Evolutionary conservation across 2,888 invertebrate species (phyloP), one percentile per base, ranked within the genome.

Genomic region (Epirrita christyi): DNA sequence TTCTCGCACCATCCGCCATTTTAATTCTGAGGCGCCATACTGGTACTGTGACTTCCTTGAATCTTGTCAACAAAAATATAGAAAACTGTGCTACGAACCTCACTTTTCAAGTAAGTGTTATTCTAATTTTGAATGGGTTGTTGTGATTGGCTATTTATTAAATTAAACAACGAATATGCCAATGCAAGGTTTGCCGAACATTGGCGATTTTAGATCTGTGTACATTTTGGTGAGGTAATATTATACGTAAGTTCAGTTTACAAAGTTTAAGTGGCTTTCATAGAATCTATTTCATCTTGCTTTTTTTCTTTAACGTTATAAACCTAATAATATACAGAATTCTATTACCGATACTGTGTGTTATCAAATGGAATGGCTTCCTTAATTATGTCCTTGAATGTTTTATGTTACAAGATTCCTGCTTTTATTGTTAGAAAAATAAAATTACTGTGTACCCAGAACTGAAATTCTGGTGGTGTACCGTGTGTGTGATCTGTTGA

Each of bases 11-110:
- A 59, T 55, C 68, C 78, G 80, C 80, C 81, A 79, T 83, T 61
- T 80, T 78, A 41, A 61, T 57, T 60, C 42, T 71, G 72, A 75
- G 80, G 70, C 86, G 86, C 87, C 83, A 85, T 50, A 21, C 21
- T 21, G 21, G 21, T 83, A 80, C 68, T 61, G 71, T 79, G 75
- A 76, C 73, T 83, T 81, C 81, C 83, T 79, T 69, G 65, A 71
- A 71, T 63, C 67, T 57, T 59, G 52, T 61, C 61, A 64, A 67
- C 59, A 61, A 61, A 53, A 57, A 53, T 43, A 32, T 7, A 46
- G 36, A 36, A 40, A 47, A 45, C 13, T 43, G 32, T 36, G 32
- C 38, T 27, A 8, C 38, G 29, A 54, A 36, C 32, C 21, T 21
- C 21, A 38, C 42, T 47, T 47, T 6, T 29, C 42, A 61, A 21